Evolutionary conservation across 2,888 invertebrate genomes (phyloP).

Genomic region (Kryphioiulus occultus): DNA sequence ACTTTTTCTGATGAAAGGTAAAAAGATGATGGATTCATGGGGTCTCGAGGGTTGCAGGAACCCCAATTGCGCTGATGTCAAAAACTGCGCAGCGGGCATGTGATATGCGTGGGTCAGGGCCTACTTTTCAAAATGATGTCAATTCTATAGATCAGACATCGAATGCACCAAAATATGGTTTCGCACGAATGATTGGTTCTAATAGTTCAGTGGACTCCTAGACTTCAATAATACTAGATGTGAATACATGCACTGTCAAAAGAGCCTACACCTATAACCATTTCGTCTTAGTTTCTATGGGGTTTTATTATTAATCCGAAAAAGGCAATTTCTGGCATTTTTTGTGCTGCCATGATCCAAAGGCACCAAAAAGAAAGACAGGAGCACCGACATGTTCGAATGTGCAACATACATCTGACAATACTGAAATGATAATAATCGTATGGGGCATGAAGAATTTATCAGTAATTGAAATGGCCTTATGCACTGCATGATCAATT

Average conservation of each 20-base stretch:
- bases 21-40: not conserved
- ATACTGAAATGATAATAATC: too few relatives aligned
- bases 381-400: not conserved
- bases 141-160: not conserved
- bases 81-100: not conserved
- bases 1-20: not conserved
- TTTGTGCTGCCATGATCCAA: not conserved
- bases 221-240: not conserved
- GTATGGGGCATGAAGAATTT: too few relatives aligned
- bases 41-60: not conserved
- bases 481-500: too few relatives aligned
- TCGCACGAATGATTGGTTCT: not conserved
- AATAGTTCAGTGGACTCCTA: not conserved
- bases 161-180: not conserved
- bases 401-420: not conserved
- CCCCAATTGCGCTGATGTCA: not conserved
- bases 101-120: not conserved
- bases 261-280: not conserved
- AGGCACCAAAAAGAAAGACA: not conserved
- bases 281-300: not conserved
- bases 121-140: not conserved
- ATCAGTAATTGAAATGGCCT: too few relatives aligned
- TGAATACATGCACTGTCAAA: not conserved
- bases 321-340: not conserved
- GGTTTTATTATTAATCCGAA: conserved; percentile 14